These are phyloP conservation scores for Amblyopsis hoosieri DNA, from an alignment of 2,797 vertebrate species.

Conservation along the genomic window DNA sequence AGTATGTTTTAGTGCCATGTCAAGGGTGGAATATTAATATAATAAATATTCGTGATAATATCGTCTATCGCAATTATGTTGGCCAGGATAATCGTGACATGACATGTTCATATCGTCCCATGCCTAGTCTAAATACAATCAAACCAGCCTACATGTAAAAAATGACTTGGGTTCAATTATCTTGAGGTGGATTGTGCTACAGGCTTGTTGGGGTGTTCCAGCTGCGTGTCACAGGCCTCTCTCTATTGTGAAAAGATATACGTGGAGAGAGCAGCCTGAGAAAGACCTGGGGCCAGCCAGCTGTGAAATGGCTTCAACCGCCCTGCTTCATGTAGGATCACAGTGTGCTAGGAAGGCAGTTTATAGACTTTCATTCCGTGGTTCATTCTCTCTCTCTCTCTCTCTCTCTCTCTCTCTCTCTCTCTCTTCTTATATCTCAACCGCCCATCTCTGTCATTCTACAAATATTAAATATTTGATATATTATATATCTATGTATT, in stretches of 20 bases:
- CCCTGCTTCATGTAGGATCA: slow-evolving; percentile 61
- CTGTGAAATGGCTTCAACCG: slow-evolving; percentile 75
- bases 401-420: slow-evolving; percentile 20
- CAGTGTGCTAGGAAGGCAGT: slow-evolving; percentile 59
- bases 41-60: no score
- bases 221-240: slow-evolving; percentile 56
- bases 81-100: no score
- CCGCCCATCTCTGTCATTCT: neutral
- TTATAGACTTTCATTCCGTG: slow-evolving; percentile 57
- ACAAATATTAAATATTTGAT: slow-evolving; percentile 42
- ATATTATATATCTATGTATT: slow-evolving; percentile 54
- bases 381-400: slow-evolving; percentile 7
- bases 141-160: slow-evolving; percentile 42
- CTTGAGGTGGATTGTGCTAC: slow-evolving; percentile 61
- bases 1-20: no score
- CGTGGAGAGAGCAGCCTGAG: slow-evolving; percentile 45
- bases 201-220: slow-evolving; percentile 54
- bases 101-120: no score
- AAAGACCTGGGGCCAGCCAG: slow-evolving; percentile 71
- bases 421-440: slow-evolving; percentile 6
- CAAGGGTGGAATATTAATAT: no score
- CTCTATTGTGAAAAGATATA: slow-evolving; percentile 64
- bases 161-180: slow-evolving; percentile 66
- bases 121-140: slow-evolving; percentile 7
- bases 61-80: no score